phyloP scores from a whole-genome alignment of 1,140 invertebrate genomes.

The Drosophila saltans region DNA sequence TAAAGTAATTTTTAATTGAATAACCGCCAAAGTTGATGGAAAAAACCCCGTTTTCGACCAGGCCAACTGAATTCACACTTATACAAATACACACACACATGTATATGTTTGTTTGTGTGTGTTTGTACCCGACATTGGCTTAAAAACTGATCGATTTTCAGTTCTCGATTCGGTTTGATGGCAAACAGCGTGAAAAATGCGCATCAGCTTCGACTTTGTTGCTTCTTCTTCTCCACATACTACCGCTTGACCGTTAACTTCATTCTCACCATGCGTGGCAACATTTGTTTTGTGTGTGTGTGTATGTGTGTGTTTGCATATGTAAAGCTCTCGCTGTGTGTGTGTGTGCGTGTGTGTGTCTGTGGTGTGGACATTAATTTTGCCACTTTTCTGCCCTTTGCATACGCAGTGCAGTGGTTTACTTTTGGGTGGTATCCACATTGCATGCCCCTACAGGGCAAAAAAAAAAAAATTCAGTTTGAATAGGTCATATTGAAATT shows the following conservation, averaged over 20 bases:
- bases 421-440: slow-evolving; percentile 20
- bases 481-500: slow-evolving; percentile 9
- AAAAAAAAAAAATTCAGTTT: neutral
- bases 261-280: slow-evolving; percentile 57
- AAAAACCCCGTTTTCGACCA: slow-evolving; percentile 45
- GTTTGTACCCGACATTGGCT: slow-evolving; percentile 14
- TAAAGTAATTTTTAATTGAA: slow-evolving; percentile 83
- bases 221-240: slow-evolving; percentile 4
- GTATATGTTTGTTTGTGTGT: neutral
- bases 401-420: slow-evolving; percentile 47
- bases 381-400: slow-evolving; percentile 55
- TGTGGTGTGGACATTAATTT: slow-evolving; percentile 59
- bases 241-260: slow-evolving; percentile 36
- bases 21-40: slow-evolving; percentile 79
- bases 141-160: slow-evolving; percentile 64
- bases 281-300: slow-evolving; percentile 45
- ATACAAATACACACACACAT: slow-evolving; percentile 23
- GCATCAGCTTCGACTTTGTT: slow-evolving; percentile 35
- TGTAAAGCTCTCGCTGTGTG: slow-evolving; percentile 19
- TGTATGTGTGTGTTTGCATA: slow-evolving; percentile 14
- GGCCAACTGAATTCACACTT: slow-evolving; percentile 10
- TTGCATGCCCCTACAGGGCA: slow-evolving; percentile 30
- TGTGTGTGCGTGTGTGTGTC: slow-evolving; percentile 26
- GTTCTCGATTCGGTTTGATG: slow-evolving; percentile 35
- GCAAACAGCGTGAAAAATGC: slow-evolving; percentile 42